These are phyloP conservation scores for Heterotilapia buettikoferi DNA, from an alignment of 2,113 vertebrate genomes.

Conservation along the genomic window DNA sequence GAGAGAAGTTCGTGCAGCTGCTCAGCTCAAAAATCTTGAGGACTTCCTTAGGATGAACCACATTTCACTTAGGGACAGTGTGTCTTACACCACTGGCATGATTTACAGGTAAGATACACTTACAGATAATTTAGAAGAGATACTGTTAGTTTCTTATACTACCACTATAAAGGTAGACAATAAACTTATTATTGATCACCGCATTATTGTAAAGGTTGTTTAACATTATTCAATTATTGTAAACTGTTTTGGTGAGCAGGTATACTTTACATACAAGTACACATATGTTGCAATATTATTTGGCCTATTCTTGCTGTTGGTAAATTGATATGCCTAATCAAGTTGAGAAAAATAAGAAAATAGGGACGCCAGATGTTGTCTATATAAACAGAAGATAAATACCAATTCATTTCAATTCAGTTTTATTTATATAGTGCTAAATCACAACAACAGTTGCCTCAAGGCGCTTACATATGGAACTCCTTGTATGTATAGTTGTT, in stretches of 20 bases:
- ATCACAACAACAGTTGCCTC: not conserved
- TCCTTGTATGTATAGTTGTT: not conserved
- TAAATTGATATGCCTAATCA: not conserved
- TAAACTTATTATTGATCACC: not conserved
- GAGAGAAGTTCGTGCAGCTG: conserved; percentile 81
- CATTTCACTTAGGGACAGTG: conserved; percentile 80
- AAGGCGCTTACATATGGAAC: not conserved
- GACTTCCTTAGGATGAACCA: conserved; percentile 89
- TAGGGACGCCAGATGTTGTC: not conserved
- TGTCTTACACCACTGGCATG: conserved; percentile 82
- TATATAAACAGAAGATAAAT: not conserved
- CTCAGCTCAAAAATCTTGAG: conserved; percentile 86
- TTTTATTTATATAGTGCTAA: not conserved
- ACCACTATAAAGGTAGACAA: not conserved
- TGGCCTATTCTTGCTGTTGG: not conserved
- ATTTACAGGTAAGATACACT: conserved; percentile 82
- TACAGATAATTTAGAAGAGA: not conserved
- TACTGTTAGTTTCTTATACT: not conserved
- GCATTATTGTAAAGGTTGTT: not conserved
- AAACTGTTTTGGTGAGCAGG: not conserved
- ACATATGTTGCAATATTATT: not conserved
- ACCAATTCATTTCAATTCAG: not conserved
- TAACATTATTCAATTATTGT: not conserved
- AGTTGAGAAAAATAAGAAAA: not conserved
- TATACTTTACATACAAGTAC: not conserved